Percentiles rank a stretch among this genome's conserved stretches.
These are phyloP conservation scores for Eugnorisma glareosa DNA, from an alignment of 2,888 invertebrate genomes.

Conservation along the genomic window DNA sequence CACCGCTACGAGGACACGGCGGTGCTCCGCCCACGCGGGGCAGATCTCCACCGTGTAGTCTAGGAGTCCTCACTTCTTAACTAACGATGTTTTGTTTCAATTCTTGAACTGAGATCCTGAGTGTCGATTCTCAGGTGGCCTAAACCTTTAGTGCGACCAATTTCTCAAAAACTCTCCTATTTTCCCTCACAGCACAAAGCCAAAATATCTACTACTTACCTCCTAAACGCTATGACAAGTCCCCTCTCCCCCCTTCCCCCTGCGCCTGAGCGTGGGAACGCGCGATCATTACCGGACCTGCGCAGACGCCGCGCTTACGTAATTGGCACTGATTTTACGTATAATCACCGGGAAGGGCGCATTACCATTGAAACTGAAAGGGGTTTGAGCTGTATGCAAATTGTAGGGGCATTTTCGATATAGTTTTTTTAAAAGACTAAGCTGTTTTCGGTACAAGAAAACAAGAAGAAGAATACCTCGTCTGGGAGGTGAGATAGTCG, in stretches of 20 bases:
- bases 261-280: constrained; percentile 59
- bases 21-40: no score
- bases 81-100: neutral
- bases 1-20: no score
- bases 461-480: no score
- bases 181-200: neutral
- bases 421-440: neutral
- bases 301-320: constrained; percentile 70
- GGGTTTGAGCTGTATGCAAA: constrained; percentile 43
- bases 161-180: neutral
- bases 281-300: constrained; percentile 60
- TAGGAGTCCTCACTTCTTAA: neutral
- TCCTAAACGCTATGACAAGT: constrained; percentile 59
- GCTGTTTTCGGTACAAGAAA: neutral
- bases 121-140: neutral
- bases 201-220: constrained; percentile 30
- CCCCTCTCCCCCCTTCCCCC: neutral
- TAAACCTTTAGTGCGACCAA: neutral
- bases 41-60: no score
- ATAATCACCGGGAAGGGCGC: constrained; percentile 64
- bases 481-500: neutral
- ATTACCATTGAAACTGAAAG: constrained; percentile 60
- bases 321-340: constrained; percentile 74
- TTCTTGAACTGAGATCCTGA: neutral
- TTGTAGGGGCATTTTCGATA: constrained; percentile 29